Conservation (phyloP, 2,797 vertebrate genomes). For the Passerculus sandwichensis region DNA sequence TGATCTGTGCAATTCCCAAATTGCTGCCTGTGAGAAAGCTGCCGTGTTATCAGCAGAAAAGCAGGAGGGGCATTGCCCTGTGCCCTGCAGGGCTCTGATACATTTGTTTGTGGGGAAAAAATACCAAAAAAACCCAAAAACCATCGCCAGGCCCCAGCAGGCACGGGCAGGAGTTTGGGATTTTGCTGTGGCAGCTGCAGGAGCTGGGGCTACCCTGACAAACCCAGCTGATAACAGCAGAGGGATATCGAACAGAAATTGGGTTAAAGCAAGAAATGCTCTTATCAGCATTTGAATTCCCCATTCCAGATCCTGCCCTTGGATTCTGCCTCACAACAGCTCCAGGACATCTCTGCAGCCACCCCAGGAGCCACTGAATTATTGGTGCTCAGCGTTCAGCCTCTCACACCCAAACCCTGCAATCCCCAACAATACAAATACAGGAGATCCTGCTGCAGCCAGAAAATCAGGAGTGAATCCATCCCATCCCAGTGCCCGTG, state of each 20-base stretch:
- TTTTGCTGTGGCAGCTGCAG: not conserved
- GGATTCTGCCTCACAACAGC: accelerated
- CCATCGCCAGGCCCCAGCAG: not conserved
- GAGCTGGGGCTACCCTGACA: not conserved
- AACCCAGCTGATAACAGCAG: not conserved
- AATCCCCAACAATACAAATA: too few species aligned
- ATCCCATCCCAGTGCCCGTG: too few species aligned
- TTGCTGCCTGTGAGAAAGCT: not conserved
- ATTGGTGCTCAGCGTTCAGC: not conserved
- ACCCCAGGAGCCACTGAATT: not conserved
- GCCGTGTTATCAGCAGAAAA: not conserved
- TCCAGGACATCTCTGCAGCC: not conserved
- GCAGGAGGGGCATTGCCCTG: not conserved
- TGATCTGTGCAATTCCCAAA: constrained; percentile 15
- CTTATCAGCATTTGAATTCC: not conserved
- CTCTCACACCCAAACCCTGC: not conserved
- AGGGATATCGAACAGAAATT: not conserved
- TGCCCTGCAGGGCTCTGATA: not conserved
- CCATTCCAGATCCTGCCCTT: not conserved
- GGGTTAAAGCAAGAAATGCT: not conserved
- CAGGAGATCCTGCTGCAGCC: too few species aligned
- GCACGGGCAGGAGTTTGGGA: not conserved
- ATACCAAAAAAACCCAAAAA: too few species aligned
- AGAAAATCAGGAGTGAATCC: too few species aligned
- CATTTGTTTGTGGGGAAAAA: not conserved